A percentile compares a stretch with the other conserved stretches of the same genome.
Evolutionary conservation across 2,888 invertebrate species (phyloP).

Genomic region (Pristionchus japonicus): DNA sequence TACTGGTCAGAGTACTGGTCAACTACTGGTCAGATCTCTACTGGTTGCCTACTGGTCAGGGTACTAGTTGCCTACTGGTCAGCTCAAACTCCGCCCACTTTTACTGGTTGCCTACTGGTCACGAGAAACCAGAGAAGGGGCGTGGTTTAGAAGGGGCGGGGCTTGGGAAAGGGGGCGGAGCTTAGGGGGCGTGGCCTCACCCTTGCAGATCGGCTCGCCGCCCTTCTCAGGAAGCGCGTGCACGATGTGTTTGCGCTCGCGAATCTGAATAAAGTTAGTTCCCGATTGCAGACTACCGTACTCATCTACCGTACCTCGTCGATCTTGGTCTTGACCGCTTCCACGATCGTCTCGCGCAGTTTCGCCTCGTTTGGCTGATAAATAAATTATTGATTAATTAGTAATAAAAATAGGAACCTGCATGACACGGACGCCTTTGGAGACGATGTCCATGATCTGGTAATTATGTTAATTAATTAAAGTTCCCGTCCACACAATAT

Average conservation of each 20-base stretch:
- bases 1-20: too few relatives aligned
- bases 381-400: neutral
- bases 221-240: conserved; percentile 21
- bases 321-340: conserved; percentile 21
- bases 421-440: neutral
- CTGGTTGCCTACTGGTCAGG: too few relatives aligned
- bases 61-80: too few relatives aligned
- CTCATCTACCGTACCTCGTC: conserved; percentile 38
- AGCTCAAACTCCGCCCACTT: too few relatives aligned
- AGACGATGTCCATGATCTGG: conserved; percentile 29
- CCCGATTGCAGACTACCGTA: neutral
- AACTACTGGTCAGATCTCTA: too few relatives aligned
- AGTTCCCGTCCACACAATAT: too few relatives aligned
- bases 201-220: conserved; percentile 6
- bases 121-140: too few relatives aligned
- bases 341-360: conserved; percentile 28
- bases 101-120: too few relatives aligned
- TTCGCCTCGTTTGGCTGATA: neutral
- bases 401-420: neutral
- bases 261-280: conserved; percentile 23
- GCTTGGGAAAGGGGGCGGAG: conserved; percentile 10
- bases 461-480: neutral
- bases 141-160: conserved; percentile 21
- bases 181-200: neutral
- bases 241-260: conserved; percentile 21